These are phyloP conservation scores for Corythornis vintsioides DNA, from an alignment of 2,113 vertebrate genomes.

Conservation along the genomic window DNA sequence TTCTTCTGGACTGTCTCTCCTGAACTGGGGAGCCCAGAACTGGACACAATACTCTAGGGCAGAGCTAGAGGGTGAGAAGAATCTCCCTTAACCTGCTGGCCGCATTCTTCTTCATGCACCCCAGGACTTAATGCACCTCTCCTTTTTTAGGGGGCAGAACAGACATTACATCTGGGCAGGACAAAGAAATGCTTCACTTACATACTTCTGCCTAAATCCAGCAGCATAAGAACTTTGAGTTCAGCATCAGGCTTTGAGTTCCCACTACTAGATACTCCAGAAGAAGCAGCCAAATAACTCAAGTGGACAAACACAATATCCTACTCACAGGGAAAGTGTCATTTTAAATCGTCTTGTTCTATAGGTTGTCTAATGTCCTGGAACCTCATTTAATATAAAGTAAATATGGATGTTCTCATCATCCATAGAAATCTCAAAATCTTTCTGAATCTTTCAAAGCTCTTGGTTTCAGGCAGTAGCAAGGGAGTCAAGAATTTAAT, in stretches of 20 bases:
- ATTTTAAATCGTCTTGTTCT: neutral
- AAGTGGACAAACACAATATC: neutral
- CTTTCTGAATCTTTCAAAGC: conserved; percentile 15
- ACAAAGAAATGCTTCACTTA: neutral
- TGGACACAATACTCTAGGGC: too few species aligned
- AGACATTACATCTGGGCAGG: neutral
- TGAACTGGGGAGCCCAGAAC: too few species aligned
- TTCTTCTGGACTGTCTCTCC: too few species aligned
- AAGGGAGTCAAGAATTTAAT: neutral
- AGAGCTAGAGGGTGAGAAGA: too few species aligned
- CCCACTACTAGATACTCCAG: neutral
- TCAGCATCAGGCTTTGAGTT: neutral
- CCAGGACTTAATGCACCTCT: neutral
- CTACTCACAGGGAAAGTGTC: neutral
- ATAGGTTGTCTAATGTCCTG: neutral
- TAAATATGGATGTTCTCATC: neutral
- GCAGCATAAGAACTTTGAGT: neutral
- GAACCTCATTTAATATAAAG: conserved; percentile 5
- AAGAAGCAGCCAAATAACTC: neutral
- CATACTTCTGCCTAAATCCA: neutral
- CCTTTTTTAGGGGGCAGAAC: neutral
- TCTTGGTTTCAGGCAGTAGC: neutral
- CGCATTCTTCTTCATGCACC: too few species aligned
- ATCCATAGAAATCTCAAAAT: neutral
- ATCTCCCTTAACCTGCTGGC: too few species aligned